Evolutionary conservation across 2,797 vertebrate genomes (phyloP), one percentile per base, ranked within the genome.

Genomic region (Gouania willdenowi): DNA sequence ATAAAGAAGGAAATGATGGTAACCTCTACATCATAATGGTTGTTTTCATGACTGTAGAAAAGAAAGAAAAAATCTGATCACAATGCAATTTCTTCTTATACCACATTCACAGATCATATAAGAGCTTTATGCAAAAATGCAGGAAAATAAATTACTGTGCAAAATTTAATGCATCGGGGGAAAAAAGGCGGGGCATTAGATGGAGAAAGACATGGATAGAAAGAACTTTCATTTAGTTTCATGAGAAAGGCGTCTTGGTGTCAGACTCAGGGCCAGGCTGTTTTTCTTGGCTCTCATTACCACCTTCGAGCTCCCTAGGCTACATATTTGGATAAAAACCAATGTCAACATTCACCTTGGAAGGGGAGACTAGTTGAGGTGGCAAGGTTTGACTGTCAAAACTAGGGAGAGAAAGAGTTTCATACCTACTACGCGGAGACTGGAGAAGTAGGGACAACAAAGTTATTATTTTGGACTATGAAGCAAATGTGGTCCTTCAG

Each of bases 231-330:
- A 75, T 81, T 83, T 57, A 54, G 75, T 80, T 82, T 83, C 74
- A 62, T 84, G 69, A 75, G 67, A 68, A 66, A 78, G 68, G 79
- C 68, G 80, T 47, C 62, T 67, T 71, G 76, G 68, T 81, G 82
- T 84, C 76, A 72, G 71, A 79, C 65, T 62, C 55, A 2, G 52
- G 76, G 47, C 66, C 59, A 66, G 72, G 60, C 69, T 85, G 81
- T 85, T 86, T 84, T 81, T 79, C 81, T 87, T 84, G 83, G 85
- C 84, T 81, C 49, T 61, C 64, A 69, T 71, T 63, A 65, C 72
- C 57, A 69, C 72, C 76, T 74, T 73, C 67, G 76, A 77, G 76
- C 43, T 50, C 73, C 30, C 47, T 73, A 75, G 79, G 82, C 81
- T 77, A 78, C 73, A 82, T 81, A 75, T 79, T 80, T 82, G 84